Evolutionary conservation across 1,140 invertebrate species (phyloP).

Genomic region (Apis laboriosa): DNA sequence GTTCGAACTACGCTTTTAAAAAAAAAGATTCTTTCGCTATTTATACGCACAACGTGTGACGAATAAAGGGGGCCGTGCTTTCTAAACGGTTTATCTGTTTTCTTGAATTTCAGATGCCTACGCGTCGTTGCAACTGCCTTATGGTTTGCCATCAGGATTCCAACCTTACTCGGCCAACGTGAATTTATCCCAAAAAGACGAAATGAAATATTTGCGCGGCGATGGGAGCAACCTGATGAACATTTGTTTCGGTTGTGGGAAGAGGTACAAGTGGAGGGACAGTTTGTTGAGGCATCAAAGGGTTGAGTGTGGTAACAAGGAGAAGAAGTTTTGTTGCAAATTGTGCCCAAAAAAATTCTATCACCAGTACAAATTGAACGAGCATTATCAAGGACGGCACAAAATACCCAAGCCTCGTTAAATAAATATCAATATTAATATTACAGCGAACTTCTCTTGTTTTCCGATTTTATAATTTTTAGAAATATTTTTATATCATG

Average conservation of each 20-base stretch:
- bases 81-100: conserved; percentile 27
- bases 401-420: conserved; percentile 33
- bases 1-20: background rate
- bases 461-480: background rate
- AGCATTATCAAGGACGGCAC: conserved; percentile 42
- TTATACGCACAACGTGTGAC: too few species aligned
- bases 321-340: conserved; percentile 73
- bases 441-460: too few species aligned
- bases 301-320: conserved; percentile 73
- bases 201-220: conserved; percentile 1
- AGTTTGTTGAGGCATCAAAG: conserved; percentile 64
- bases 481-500: background rate
- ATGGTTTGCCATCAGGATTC: background rate
- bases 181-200: background rate
- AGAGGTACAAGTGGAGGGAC: conserved; percentile 60
- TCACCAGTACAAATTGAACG: conserved; percentile 63
- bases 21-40: background rate
- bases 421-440: background rate
- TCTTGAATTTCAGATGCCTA: conserved; percentile 44
- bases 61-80: background rate
- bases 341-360: conserved; percentile 72
- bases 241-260: conserved; percentile 62
- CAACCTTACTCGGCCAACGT: background rate
- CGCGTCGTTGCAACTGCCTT: conserved; percentile 9
- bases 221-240: conserved; percentile 12